Base-by-base conservation (phyloP, 2,888 invertebrate genomes). In the Periphyllus acericola region DNA sequence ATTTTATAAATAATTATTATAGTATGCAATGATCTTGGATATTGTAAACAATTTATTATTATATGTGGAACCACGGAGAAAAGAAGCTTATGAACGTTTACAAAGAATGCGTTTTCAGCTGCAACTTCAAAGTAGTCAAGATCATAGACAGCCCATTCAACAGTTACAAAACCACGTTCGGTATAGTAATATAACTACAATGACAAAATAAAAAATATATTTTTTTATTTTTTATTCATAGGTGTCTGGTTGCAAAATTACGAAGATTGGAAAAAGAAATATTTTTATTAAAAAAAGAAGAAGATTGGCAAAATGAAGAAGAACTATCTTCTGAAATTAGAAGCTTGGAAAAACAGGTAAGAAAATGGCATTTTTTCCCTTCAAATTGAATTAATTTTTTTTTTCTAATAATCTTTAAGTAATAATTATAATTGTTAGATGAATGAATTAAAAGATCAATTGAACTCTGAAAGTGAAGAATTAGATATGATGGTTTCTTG, bases 1-100 rank as follows among this genome's bases (percentile, higher is more conserved):
- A 66, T 34, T 32, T 6, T n/a, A 74, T 76, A 34, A 83, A 36
- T 29, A 68, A 76, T 25, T 83, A 72, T 89, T 92, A 34, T 94
- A 98, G 94, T 99, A 99, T 92, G 96, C 96, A 3, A 99, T 99
- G 97, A 94, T 99, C 71, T 93, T 99, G 90, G 99, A 99, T 92
- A 96, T 99, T 90, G 96, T 99, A 5, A 99, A 99, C 93, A 99
- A 99, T 93, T 93, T 99, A 55, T 93, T 99, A 84, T 93, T 99
- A 0, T 98, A 98, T 92, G 98, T 99, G 88, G 99, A 99, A 92
- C 99, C 99, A 0, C 96, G 97, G 91, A 94, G 98, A 87, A 97
- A 98, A 90, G 96, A 98, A 91, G 96, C 97, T 17, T 93, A 96
- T 90, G 98, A 98, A 92, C 93, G 96, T 89, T 93, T 98, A 89